These are phyloP conservation scores for Scleropages formosus DNA, from an alignment of 2,797 vertebrate species.

Conservation along the genomic window DNA sequence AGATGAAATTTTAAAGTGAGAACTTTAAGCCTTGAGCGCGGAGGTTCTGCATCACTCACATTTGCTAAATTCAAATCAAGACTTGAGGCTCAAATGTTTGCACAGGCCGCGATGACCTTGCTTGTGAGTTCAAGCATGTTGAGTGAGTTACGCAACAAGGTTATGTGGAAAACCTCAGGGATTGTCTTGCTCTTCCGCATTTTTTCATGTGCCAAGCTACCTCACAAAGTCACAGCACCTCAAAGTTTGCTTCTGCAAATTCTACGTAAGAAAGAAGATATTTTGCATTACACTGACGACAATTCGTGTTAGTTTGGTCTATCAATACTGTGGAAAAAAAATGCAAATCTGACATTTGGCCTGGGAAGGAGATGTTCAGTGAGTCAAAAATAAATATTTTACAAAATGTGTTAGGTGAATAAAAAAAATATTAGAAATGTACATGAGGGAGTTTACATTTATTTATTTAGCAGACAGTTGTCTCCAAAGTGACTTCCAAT, in stretches of 20 bases:
- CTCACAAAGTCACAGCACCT: neutral
- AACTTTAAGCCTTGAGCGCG: neutral
- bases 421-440: no score
- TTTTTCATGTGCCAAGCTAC: neutral
- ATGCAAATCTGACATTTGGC: no score
- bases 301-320: neutral
- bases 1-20: neutral
- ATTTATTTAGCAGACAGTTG: no score
- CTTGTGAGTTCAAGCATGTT: conserved; percentile 10
- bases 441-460: no score
- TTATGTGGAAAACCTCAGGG: conserved; percentile 10
- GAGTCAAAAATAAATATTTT: no score
- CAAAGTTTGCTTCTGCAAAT: neutral
- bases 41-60: conserved; percentile 14
- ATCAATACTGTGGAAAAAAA: no score
- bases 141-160: conserved; percentile 21
- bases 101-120: conserved; percentile 16
- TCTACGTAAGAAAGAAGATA: neutral
- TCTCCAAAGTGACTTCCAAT: no score
- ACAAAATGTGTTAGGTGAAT: no score
- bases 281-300: neutral
- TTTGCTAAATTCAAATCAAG: conserved; percentile 21
- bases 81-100: conserved; percentile 20
- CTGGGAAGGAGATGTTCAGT: no score
- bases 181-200: neutral